Base-by-base conservation (phyloP, 2,797 vertebrate species). In the Enteromius viviparus region DNA sequence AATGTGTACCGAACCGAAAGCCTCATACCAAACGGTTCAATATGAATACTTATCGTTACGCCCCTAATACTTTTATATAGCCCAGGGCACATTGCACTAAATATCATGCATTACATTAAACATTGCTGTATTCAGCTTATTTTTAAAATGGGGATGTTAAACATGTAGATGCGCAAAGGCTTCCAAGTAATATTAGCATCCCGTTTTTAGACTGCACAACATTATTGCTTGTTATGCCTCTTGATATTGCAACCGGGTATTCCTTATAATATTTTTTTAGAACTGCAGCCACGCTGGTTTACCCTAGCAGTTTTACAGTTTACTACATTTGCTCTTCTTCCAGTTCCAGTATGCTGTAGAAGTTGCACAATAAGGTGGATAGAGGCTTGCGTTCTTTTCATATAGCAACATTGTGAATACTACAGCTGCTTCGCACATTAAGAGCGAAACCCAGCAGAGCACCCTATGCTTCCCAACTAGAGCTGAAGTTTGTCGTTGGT, bases 401-500 rank as follows among this genome's bases (percentile, higher is more conserved):
- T 68, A 12, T 45, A 29, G 15, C 49, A 80, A 34, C 19, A 60
- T 21, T 34, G 19, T 60, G 14, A 78, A 66, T 65, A 66, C 12
- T 42, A 42, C 55, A 49, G 40, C 47, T 21, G 53, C 14, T 71
- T 62, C 9, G 37, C 45, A 60, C 29, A 26, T 62, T 74, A 49
- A 62, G 29, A n/a, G n/a, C 8, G 2, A 6, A 66, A 23, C 23
- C 17, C 58, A 74, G 58, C 58, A 74, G 32, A 82, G 47, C 42
- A 12, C 34, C 7, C 32, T 68, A 9, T 76, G 71, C 53, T 53
- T 65, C 42, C 12, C 64, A 72, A 74, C 45, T 47, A 74, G 26
- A 79, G 69, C 49, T 58, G 68, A 79, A 74, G 69, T 79, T 84
- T 55, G 68, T 79, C 82, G 74, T 42, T 65, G 76, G 55, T 74